Evolutionary conservation across 2,113 vertebrate genomes (phyloP), one percentile per base, ranked within the genome.

Genomic region (Centropus bengalensis): DNA sequence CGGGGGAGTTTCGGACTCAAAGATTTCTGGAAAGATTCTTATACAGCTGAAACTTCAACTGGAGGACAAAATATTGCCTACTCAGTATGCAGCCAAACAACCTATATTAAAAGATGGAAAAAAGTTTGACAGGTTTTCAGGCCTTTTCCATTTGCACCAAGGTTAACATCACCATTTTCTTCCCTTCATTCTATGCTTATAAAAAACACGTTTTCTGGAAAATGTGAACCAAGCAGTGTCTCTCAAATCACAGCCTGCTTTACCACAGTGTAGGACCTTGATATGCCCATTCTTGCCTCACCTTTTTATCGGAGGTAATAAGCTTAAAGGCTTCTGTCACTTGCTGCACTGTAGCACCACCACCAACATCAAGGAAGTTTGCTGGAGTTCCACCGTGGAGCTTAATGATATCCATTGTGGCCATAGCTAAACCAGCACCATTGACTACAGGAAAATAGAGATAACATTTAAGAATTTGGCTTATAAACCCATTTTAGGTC

Each of bases 381-480:
- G 99, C 99, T 36, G 99, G 99, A 54, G 98, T 99, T 71, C 99
- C 99, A 6, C 99, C 99, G 18, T 99, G 99, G 52, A 99, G 99
- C 94, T 99, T 99, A 95, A 99, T 99, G 96, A 99, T 99, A 97
- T 99, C 99, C 99, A 99, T 99, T 86, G 99, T 99, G 75, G 99
- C 99, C 99, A 99, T 99, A 56, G 99, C 99, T 86, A 99, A 96
- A 82, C 99, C 99, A 27, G 99, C 99, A 59, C 99, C 99, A n/a
- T 99, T 99, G 22, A 99, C 99, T 99, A 44, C 1, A 88, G 66
- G 75, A 85, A 86, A 92, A 94, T 33, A 88, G 93, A 86, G 56
- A 62, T 7, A 88, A 78, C 69, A 94, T 69, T 96, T 90, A 93
- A 68, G n/a, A 88, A 81, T 84, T 84, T 32, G 47, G 64, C 92